A percentile compares a stretch with the other conserved stretches of the same genome.
Conservation (phyloP, 2,113 vertebrate species). For the Brachyistius frenatus region DNA sequence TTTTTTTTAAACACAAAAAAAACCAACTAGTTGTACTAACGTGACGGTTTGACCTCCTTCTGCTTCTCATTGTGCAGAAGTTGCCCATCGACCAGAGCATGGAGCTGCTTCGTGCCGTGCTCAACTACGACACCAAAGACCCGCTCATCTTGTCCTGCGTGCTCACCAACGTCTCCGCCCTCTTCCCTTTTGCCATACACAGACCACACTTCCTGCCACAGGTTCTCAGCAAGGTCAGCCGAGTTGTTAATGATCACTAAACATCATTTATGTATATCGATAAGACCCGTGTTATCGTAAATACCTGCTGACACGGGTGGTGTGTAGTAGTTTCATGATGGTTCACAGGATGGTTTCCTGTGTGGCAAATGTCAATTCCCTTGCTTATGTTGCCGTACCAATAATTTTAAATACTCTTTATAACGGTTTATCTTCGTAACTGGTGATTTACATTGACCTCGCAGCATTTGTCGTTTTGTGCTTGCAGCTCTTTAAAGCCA, state of each 20-base stretch:
- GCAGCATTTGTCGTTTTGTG: not conserved
- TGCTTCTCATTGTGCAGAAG: conserved; percentile 78
- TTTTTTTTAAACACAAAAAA: not conserved
- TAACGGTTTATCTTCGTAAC: too few relatives aligned
- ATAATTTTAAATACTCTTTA: too few relatives aligned
- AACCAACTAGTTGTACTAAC: not conserved
- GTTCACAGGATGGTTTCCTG: too few relatives aligned
- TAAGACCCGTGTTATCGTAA: too few relatives aligned
- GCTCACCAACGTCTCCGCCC: conserved; percentile 93
- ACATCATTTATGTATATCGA: too few relatives aligned
- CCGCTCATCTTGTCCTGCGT: conserved; percentile 95
- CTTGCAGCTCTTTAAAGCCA: conserved; percentile 89
- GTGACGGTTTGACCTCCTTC: not conserved
- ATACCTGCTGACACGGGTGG: not conserved
- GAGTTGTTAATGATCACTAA: not conserved
- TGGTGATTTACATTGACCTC: too few relatives aligned
- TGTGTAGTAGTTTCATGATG: not conserved
- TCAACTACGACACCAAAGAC: conserved; percentile 93
- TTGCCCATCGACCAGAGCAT: conserved; percentile 90
- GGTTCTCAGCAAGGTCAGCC: conserved; percentile 91
- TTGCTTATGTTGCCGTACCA: too few relatives aligned
- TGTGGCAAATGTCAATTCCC: too few relatives aligned
- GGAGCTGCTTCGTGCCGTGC: conserved; percentile 90
- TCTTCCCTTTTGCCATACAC: conserved; percentile 92
- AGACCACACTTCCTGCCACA: conserved; percentile 88